Evolutionary conservation across 2,888 invertebrate genomes (phyloP), one percentile per base, ranked within the genome.

Genomic region (Molorchus minor): DNA sequence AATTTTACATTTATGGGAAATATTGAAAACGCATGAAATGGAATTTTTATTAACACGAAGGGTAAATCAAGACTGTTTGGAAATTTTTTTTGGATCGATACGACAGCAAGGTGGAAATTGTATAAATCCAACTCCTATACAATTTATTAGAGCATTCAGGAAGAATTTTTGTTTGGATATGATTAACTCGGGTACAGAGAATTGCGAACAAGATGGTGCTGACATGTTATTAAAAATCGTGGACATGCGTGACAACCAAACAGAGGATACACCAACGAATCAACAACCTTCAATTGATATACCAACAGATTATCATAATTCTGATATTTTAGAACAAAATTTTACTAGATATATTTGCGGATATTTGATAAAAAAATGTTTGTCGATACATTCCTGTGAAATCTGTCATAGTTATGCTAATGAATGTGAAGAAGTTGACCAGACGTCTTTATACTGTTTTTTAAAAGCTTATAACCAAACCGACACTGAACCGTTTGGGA

Each of bases 71-170:
- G 41, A 41, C 13, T 2, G 3, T 2, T 12, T 35, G 15, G 35
- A 35, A 35, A 35, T 5, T 12, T 10, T 15, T 40, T 40, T 40
- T 41, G 41, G 41, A 2, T 7, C 16, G 10, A 17, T 41, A 8
- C 8, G 41, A 10, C 41, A 41, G 10, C 41, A 20, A 5, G 20
- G 20, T n/a, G 41, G 20, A 7, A 41, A 41, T 20, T 40, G 40
- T 17, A 41, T 10, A 41, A 41, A 41, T n/a, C 41, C 41, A 8
- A 41, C 41, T n/a, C 1, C 41, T n/a, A 41, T 19, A 20, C 41
- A 41, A 10, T 41, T 41, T 20, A 3, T 20, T n/a, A 17, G 41
- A n/a, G 0, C 41, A 3, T 41, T 41, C 17, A 19, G 17, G 12
- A 41, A 41, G 20, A 2, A 20, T n/a, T 17, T 20, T n/a, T 41